phyloP scores from a whole-genome alignment of 2,797 vertebrate species.

The Xerus rutilus region DNA sequence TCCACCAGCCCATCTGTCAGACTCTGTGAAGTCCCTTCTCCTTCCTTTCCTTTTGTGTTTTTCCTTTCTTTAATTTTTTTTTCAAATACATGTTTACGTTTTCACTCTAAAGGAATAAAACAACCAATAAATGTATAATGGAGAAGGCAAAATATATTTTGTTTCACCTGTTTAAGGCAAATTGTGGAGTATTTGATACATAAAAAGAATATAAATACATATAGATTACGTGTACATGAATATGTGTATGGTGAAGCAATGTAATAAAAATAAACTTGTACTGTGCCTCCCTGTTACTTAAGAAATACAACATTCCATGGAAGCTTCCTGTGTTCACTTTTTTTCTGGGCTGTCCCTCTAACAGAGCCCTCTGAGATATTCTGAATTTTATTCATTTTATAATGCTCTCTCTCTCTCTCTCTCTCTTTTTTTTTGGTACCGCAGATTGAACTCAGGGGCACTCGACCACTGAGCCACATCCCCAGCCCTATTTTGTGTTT shows the following conservation, averaged over 20 bases:
- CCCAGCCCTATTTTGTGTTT: too few species aligned
- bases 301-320: background rate
- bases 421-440: background rate
- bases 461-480: too few species aligned
- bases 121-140: background rate
- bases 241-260: background rate
- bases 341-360: background rate
- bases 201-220: background rate
- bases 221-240: background rate
- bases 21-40: background rate
- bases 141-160: background rate
- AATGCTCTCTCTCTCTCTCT: background rate
- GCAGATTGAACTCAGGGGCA: too few species aligned
- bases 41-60: background rate
- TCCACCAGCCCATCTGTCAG: background rate
- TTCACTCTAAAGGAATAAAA: constrained; percentile 54
- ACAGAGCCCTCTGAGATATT: background rate
- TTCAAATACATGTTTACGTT: constrained; percentile 32
- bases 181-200: background rate
- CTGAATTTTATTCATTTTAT: constrained; percentile 24
- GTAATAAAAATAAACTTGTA: background rate
- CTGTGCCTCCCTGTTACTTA: too few species aligned
- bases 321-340: background rate
- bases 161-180: background rate
- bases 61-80: background rate